A percentile compares a stretch with the other conserved stretches of the same genome.
Evolutionary conservation across 2,797 vertebrate genomes (phyloP).

Genomic region (Acipenser ruthenus): DNA sequence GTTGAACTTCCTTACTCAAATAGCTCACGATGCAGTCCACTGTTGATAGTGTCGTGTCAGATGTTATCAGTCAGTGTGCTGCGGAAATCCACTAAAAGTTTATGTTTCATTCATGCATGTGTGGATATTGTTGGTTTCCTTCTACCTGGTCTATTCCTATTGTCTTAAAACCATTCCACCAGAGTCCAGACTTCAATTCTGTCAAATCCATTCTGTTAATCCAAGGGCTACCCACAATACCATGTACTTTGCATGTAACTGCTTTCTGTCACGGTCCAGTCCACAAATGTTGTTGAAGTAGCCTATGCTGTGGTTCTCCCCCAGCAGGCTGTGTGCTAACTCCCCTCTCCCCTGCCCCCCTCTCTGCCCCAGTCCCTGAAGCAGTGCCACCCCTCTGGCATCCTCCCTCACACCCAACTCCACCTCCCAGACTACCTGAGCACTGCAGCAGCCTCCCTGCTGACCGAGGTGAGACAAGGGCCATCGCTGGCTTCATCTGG

Average conservation of each 20-base stretch:
- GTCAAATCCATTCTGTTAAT: too few relatives aligned
- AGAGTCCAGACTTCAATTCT: neutral
- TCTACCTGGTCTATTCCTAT: neutral
- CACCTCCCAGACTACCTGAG: slow-evolving; percentile 81
- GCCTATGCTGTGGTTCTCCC: neutral
- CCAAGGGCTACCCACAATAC: too few relatives aligned
- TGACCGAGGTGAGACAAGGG: slow-evolving; percentile 71
- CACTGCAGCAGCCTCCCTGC: slow-evolving; percentile 71
- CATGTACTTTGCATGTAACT: too few relatives aligned
- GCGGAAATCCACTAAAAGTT: too few relatives aligned
- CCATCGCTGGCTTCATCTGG: too few relatives aligned
- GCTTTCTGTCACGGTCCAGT: too few relatives aligned
- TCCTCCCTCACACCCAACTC: slow-evolving; percentile 84
- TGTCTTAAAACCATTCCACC: neutral
- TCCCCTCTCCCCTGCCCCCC: neutral
- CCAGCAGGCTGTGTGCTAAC: neutral
- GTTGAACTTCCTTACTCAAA: too few relatives aligned
- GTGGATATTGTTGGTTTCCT: neutral
- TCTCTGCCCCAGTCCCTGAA: slow-evolving; percentile 67
- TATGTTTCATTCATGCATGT: too few relatives aligned
- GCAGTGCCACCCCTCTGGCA: slow-evolving; percentile 83
- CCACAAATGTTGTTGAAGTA: too few relatives aligned
- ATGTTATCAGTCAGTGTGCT: too few relatives aligned
- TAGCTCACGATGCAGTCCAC: too few relatives aligned
- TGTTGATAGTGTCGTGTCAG: too few relatives aligned